These are phyloP conservation scores for Calameuta filiformis DNA, from an alignment of 2,888 invertebrate genomes.

Conservation along the genomic window DNA sequence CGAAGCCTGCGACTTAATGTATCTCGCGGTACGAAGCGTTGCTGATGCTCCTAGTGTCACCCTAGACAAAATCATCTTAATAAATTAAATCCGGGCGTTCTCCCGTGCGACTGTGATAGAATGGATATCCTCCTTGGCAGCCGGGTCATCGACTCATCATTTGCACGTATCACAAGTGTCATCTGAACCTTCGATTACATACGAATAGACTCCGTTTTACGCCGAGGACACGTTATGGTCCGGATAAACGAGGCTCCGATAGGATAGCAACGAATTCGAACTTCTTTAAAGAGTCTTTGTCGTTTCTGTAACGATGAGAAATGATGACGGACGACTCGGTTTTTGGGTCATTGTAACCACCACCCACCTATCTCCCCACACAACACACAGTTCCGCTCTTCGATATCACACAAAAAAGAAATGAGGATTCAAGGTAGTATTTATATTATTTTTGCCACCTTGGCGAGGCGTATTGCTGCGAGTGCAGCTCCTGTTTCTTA, in stretches of 20 bases:
- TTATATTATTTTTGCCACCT: not conserved
- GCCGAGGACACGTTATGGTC: not conserved
- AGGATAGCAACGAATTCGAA: not conserved
- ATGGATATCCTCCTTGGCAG: not conserved
- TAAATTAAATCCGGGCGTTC: conserved; percentile 14
- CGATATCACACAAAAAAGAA: not conserved
- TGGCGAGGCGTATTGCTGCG: not conserved
- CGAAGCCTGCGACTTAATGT: conserved; percentile 74
- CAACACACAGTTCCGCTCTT: not conserved
- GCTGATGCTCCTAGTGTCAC: conserved; percentile 43
- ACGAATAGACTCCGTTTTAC: not conserved
- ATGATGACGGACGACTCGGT: not conserved
- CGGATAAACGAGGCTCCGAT: not conserved
- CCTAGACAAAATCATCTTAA: conserved; percentile 11
- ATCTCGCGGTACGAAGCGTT: conserved; percentile 59
- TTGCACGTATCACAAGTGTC: not conserved
- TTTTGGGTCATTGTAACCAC: not conserved
- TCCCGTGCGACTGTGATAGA: conserved; percentile 34
- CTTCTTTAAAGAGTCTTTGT: not conserved
- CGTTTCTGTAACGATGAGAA: not conserved
- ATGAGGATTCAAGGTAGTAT: not conserved
- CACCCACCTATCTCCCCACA: not conserved
- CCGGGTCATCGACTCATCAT: not conserved
- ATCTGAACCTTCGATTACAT: not conserved
- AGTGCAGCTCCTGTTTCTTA: not conserved